Evolutionary conservation across 2,113 vertebrate genomes (phyloP), one percentile per base, ranked within the genome.

Genomic region (Anhinga anhinga): DNA sequence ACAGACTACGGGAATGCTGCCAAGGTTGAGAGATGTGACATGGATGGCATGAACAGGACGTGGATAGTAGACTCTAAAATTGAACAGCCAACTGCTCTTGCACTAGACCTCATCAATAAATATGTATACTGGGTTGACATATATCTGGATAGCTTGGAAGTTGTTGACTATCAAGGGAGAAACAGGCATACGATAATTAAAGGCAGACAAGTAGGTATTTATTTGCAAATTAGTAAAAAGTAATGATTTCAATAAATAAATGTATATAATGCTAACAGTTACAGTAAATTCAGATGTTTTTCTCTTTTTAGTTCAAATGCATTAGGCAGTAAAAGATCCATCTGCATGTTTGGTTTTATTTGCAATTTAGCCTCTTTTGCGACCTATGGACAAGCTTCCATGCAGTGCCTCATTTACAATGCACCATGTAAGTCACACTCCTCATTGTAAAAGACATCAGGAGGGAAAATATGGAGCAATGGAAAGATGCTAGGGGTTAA

Each of bases 91-190:
- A 99, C 98, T 42, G 99, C 99, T 83, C 97, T 99, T 88, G 98
- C 99, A 18, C 90, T 99, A 89, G 99, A 99, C 77, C 95, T 99
- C 49, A 91, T 99, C 95, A 99, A 98, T 98, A 99, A 99, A 98
- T 97, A 99, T 87, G 99, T 99, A 82, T 99, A 99, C 97, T 99
- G 99, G 99, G 98, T 99, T 66, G 99, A 99, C 93, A 98, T 99
- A 66, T 99, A 99, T 97, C 98, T 99, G 98, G 99, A 99, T 93
- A 99, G 97, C n/a, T 98, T 99, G 67, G 99, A 99, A 93, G 99
- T 99, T 71, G 99, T 99, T 95, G 99, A 99, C 98, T 99, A 99
- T 89, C 97, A 99, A 63, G 99, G 99, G 80, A 98, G 88, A 95
- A 99, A 98, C 94, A 98, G 99, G 71, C 99, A 99, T 50, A 98